Evolutionary conservation across 1,140 invertebrate species (phyloP), one percentile per base, ranked within the genome.

Genomic region (Ditylenchus dipsaci): DNA sequence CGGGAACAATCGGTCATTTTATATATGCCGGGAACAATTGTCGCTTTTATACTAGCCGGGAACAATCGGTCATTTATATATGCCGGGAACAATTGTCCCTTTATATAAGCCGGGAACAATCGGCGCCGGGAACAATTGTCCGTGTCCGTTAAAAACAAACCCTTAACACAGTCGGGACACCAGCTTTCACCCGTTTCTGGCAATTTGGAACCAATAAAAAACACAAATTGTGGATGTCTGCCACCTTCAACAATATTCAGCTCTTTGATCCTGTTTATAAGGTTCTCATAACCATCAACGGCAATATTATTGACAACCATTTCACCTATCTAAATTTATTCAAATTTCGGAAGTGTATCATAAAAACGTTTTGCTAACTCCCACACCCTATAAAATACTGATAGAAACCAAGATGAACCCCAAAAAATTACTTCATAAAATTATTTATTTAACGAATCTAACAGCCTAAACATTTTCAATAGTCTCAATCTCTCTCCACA

Each of bases 401-500:
- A 29, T 8, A 29, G 29, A 45, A n/a, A 17, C 11, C 13, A 67
- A 5, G 7, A 7, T 7, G 13, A 69, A 67, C 15, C 68, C 1
- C 11, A 17, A 57, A 17, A 43, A 57, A 26, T 30, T 67, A 68
- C 19, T 30, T 70, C 15, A 0, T 19, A 7, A 75, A 26, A 70
- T 69, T 27, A 33, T 73, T 53, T 59, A 49, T 56, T 15, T 59
- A 68, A 63, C 29, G 15, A 70, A 62, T 30, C 29, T 45, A 21
- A 72, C 0, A 57, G 21, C 1, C 11, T 1, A 69, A 33, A 29
- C 29, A 21, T n/a, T n/a, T 0, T 33, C 11, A 7, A 27, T 0
- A 71, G n/a, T 60, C 43, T 67, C 65, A 71, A 15, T 74, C 63
- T 62, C n/a, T n/a, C 79, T 70, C 95, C 95, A 97, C 0, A 88